Conservation (phyloP, 2,888 invertebrate species). For the Spodoptera littoralis region DNA sequence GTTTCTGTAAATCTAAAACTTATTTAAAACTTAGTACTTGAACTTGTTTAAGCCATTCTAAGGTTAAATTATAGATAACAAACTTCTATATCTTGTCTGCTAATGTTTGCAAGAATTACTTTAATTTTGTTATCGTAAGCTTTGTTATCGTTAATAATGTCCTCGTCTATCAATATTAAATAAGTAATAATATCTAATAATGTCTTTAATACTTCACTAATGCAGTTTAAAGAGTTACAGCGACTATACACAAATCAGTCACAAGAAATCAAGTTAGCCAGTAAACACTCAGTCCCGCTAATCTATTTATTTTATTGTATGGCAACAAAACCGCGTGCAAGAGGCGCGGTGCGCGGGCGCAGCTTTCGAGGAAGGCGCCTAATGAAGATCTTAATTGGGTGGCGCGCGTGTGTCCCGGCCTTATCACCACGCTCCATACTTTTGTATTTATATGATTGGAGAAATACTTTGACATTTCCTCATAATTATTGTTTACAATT, state of each 20-base stretch:
- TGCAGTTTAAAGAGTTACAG: no score
- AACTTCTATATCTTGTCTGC: no score
- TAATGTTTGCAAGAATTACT: no score
- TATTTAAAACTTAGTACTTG: no score
- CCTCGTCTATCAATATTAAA: no score
- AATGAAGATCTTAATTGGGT: constrained; percentile 86
- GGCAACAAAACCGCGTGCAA: constrained; percentile 59
- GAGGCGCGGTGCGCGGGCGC: constrained; percentile 62
- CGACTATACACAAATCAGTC: constrained; percentile 25
- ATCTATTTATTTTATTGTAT: constrained; percentile 59
- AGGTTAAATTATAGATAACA: no score
- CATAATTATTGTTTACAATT: constrained; percentile 6
- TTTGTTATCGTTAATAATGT: no score
- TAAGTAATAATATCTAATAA: no score
- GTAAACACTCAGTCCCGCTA: constrained; percentile 35
- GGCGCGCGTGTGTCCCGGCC: constrained; percentile 75
- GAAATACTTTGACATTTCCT: constrained; percentile 27
- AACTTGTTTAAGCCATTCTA: no score
- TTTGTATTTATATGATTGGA: constrained; percentile 40
- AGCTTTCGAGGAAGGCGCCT: constrained; percentile 80
- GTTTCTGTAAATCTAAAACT: no score
- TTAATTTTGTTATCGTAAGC: no score
- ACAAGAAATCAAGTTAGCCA: constrained; percentile 36
- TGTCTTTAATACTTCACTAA: no score
- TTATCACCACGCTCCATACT: constrained; percentile 63